Percentiles rank a stretch among this genome's conserved stretches.
phyloP scores from a whole-genome alignment of 2,797 vertebrate species.

The Protosalanx chinensis region DNA sequence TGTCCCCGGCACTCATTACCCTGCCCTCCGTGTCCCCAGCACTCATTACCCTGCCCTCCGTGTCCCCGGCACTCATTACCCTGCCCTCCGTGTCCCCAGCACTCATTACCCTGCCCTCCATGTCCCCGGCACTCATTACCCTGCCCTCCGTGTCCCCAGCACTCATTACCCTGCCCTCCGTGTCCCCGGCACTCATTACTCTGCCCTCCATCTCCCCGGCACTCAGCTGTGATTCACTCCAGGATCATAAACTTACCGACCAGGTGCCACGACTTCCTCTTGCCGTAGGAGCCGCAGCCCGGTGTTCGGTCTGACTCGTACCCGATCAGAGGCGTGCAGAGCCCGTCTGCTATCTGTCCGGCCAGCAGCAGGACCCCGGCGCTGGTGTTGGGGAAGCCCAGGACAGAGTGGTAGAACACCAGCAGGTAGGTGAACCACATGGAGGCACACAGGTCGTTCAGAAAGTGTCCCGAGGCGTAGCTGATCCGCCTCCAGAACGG shows the following conservation, averaged over 20 bases:
- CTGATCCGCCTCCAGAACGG: constrained; percentile 63
- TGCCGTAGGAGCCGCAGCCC: constrained; percentile 78
- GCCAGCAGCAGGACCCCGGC: constrained; percentile 83
- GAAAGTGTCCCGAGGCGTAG: constrained; percentile 86
- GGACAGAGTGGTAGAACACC: constrained; percentile 73
- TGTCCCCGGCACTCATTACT: too few relatives aligned
- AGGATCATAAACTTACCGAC: constrained; percentile 72
- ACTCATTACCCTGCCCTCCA: too few relatives aligned
- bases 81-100: too few relatives aligned
- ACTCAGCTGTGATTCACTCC: too few relatives aligned
- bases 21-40: too few relatives aligned
- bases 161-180: too few relatives aligned
- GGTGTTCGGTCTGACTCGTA: constrained; percentile 81
- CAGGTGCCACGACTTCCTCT: constrained; percentile 91
- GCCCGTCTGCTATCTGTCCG: constrained; percentile 84
- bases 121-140: too few relatives aligned
- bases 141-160: too few relatives aligned
- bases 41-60: too few relatives aligned
- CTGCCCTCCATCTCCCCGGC: too few relatives aligned
- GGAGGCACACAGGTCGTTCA: constrained; percentile 90
- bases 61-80: too few relatives aligned
- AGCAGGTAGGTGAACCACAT: constrained; percentile 97
- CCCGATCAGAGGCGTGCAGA: constrained; percentile 88
- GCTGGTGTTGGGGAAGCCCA: constrained; percentile 79
- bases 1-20: too few relatives aligned